Base-by-base conservation (phyloP, 2,888 invertebrate genomes). In the Portevinia maculata region DNA sequence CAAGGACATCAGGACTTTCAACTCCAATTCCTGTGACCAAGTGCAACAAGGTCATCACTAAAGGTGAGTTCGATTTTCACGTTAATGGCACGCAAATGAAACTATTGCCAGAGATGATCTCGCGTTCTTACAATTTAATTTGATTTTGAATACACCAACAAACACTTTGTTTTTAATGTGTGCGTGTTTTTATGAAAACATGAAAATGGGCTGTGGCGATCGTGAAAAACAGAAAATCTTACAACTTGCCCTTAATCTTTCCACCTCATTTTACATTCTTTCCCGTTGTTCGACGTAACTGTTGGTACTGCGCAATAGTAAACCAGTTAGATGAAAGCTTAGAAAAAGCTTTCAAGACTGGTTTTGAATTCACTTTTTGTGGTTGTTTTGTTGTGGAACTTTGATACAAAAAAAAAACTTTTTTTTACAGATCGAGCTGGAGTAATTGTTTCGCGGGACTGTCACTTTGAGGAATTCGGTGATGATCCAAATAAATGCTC, bases 41-140 rank as follows among this genome's bases (percentile, higher is more conserved):
- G 67, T 89, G 89, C 85, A 90, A 90, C 83, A 90, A 88, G 85
- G 90, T 90, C 64, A 53, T 87, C 24, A 89, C 90, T 50, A 89
- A 86, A 19, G 83, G 83, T 83, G 30, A 62, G 83, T 73, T 13
- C 7, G 8, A 21, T 5, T 30, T 11, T 19, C 32, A 15, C 1
- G 17, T 41, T 8, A 17, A 9, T 41, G 32, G 7, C 7, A 32
- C 0, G n/a, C 32, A 9, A 32, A 17, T 19, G 9, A 3, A 34
- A n/a, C 0, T 3, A 21, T 44, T 24, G 6, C 1, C 5, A 21
- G 5, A 24, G 57, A 65, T 79, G 78, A 79, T 79, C 64, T 79
- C 78, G 73, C 59, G 65, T 79, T 55, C 64, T 64, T 44, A 1
- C 55, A 52, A 6, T 65, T 17, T 30, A 39, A 48, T 48, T 39